A percentile compares a stretch with the other conserved stretches of the same genome.
phyloP scores from a whole-genome alignment of 2,113 vertebrate species.

The Tychaedon coryphoeus region DNA sequence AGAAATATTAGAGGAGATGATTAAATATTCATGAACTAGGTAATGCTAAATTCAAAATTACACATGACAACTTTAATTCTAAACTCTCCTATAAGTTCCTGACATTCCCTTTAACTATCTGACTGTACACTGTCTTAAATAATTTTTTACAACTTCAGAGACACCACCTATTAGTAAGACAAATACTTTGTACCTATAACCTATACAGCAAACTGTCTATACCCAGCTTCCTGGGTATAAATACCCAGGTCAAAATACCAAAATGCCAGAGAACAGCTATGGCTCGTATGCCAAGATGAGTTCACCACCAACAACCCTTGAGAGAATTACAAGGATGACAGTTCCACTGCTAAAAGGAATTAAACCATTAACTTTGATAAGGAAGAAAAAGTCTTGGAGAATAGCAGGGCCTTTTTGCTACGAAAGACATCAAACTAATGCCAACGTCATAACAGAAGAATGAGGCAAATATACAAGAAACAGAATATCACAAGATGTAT shows the following conservation, averaged over 20 bases:
- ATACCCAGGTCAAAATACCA: background rate
- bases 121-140: background rate
- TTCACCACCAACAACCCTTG: background rate
- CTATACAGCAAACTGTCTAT: background rate
- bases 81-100: background rate
- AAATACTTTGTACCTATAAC: background rate
- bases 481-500: background rate
- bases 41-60: background rate
- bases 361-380: background rate
- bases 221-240: background rate
- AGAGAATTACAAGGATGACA: background rate
- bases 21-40: background rate
- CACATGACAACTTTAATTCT: background rate
- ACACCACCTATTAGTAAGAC: background rate
- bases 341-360: background rate
- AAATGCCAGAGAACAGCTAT: background rate
- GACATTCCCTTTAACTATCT: background rate
- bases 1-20: background rate
- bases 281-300: fast-evolving
- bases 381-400: background rate
- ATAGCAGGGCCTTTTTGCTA: background rate
- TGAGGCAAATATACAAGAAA: background rate
- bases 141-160: background rate
- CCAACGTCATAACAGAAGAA: background rate
- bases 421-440: background rate